phyloP scores from a whole-genome alignment of 2,797 vertebrate genomes.

The Intellagama lesueurii region DNA sequence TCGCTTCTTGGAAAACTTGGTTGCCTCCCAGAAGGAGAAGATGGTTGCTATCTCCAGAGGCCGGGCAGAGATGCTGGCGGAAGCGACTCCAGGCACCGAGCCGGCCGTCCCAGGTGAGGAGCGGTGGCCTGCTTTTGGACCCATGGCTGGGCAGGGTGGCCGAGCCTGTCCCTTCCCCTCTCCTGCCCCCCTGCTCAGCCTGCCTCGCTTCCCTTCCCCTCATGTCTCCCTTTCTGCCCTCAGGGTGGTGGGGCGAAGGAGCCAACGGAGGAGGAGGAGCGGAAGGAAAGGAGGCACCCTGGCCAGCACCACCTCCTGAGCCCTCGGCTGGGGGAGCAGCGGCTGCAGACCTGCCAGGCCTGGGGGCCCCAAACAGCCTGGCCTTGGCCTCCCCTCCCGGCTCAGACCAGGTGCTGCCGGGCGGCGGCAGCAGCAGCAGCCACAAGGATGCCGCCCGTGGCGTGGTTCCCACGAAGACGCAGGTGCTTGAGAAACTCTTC shows the following conservation, averaged over 20 bases:
- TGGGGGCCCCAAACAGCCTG: not conserved
- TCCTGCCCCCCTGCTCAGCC: not conserved
- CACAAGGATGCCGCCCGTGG: too few relatives aligned
- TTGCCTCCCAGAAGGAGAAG: constrained; percentile 86
- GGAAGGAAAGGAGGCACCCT: constrained; percentile 48
- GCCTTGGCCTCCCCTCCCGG: constrained; percentile 40
- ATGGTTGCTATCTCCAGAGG: constrained; percentile 77
- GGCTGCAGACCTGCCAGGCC: not conserved
- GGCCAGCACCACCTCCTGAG: constrained; percentile 33
- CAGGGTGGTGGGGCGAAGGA: constrained; percentile 56
- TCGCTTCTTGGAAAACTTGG: constrained; percentile 89
- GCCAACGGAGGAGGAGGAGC: constrained; percentile 56
- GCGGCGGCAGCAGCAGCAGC: constrained; percentile 75
- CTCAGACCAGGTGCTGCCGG: constrained; percentile 55
- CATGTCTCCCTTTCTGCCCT: constrained; percentile 24
- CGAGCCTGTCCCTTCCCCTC: accelerated
- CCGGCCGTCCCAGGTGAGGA: not conserved
- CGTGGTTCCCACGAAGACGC: too few relatives aligned
- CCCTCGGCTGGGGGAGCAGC: constrained; percentile 56
- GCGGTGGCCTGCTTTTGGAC: too few relatives aligned
- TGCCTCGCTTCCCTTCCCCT: too few relatives aligned
- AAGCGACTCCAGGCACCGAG: constrained; percentile 31
- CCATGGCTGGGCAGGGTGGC: too few relatives aligned
- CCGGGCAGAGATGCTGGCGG: constrained; percentile 65
- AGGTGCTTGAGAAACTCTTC: constrained; percentile 84